phyloP scores from a whole-genome alignment of 2,888 invertebrate genomes.

The Baccha elongata region DNA sequence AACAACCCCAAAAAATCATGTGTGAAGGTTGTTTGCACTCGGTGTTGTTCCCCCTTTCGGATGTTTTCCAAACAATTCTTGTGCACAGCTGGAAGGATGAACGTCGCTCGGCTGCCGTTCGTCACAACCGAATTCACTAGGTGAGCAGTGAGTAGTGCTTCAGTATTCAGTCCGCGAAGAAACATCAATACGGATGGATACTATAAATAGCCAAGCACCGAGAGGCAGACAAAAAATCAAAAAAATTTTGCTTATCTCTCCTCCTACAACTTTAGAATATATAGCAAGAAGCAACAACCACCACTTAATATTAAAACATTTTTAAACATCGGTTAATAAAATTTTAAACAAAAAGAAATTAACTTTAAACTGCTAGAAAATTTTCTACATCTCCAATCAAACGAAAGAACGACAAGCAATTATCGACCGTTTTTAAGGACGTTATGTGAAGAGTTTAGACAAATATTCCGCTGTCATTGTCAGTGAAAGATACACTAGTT shows the following conservation, averaged over 20 bases:
- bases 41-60: conserved; percentile 48
- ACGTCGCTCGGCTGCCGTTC: too few relatives aligned
- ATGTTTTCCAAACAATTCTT: conserved; percentile 37
- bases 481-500: conserved; percentile 4
- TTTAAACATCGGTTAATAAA: conserved; percentile 17
- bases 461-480: conserved; percentile 5
- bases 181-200: conserved; percentile 60
- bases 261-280: conserved; percentile 8
- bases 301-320: conserved; percentile 2
- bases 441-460: conserved; percentile 41
- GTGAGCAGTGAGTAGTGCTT: conserved; percentile 57
- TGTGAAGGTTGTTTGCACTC: conserved; percentile 66
- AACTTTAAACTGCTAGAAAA: background rate
- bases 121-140: conserved; percentile 42
- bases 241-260: conserved; percentile 15
- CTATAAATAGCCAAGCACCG: conserved; percentile 56
- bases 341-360: background rate
- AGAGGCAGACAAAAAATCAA: conserved; percentile 13
- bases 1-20: conserved; percentile 64
- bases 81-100: conserved; percentile 66
- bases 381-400: background rate
- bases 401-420: conserved; percentile 17
- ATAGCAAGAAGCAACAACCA: background rate
- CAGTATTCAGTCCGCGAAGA: conserved; percentile 59
- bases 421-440: conserved; percentile 57